Percentiles rank a stretch among this genome's conserved stretches.
These are phyloP conservation scores for Lasioglossum pauxillum DNA, from an alignment of 2,888 invertebrate species.

Conservation along the genomic window DNA sequence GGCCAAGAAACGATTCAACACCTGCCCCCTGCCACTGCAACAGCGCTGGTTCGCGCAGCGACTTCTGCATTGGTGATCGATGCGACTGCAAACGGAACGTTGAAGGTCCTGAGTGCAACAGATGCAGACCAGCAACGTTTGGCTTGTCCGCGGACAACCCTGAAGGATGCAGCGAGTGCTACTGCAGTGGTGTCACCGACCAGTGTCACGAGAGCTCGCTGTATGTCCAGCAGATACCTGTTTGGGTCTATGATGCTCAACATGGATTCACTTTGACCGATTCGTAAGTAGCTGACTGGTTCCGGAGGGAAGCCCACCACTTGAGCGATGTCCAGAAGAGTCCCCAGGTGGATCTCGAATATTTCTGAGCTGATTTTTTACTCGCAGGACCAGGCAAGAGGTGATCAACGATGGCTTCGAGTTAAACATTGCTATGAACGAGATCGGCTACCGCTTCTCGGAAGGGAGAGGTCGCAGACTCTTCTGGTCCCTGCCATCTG, in stretches of 20 bases:
- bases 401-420: constrained; percentile 85
- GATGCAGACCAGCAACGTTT: constrained; percentile 92
- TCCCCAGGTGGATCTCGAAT: neutral
- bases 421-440: constrained; percentile 86
- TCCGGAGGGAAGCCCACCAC: no score
- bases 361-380: neutral
- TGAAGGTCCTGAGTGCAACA: constrained; percentile 91
- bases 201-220: constrained; percentile 90
- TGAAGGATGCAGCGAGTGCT: constrained; percentile 94
- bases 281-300: constrained; percentile 80
- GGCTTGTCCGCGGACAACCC: constrained; percentile 89
- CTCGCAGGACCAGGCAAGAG: constrained; percentile 81
- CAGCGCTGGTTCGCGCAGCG: constrained; percentile 86
- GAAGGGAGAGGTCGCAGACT: constrained; percentile 85
- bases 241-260: constrained; percentile 86
- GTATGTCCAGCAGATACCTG: constrained; percentile 89
- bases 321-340: neutral
- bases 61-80: constrained; percentile 86
- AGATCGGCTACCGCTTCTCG: constrained; percentile 87
- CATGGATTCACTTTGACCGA: constrained; percentile 89
- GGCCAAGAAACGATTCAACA: constrained; percentile 81
- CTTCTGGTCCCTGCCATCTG: constrained; percentile 91
- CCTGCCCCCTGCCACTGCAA: constrained; percentile 90
- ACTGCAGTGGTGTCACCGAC: constrained; percentile 92
- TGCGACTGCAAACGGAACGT: constrained; percentile 92